Conservation (phyloP, 2,113 vertebrate genomes). For the Aleadryas rufinucha region DNA sequence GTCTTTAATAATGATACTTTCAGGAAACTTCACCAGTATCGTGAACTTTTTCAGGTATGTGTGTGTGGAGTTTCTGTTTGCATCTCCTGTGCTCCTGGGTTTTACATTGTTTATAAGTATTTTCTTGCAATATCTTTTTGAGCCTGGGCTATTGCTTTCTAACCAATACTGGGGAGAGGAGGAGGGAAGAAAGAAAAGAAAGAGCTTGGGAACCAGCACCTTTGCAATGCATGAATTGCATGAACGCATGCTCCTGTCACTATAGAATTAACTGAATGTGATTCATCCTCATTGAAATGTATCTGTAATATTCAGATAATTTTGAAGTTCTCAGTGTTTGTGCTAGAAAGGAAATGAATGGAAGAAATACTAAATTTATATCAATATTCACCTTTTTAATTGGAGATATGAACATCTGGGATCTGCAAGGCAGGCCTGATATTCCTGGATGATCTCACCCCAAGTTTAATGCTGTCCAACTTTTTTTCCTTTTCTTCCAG, state of each 20-base stretch:
- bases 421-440: neutral
- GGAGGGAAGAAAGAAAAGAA: neutral
- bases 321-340: neutral
- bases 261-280: neutral
- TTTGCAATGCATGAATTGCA: neutral
- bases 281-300: neutral
- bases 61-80: neutral
- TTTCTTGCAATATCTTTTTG: neutral
- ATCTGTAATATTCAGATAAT: neutral
- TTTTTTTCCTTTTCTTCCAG: conserved; percentile 59
- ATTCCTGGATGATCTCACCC: neutral
- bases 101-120: neutral
- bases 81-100: neutral
- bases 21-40: conserved; percentile 81
- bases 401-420: neutral
- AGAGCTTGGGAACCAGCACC: neutral
- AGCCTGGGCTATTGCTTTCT: neutral
- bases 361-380: neutral
- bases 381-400: neutral
- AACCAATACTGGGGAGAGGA: neutral
- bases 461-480: neutral
- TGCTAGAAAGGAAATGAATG: neutral
- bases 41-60: conserved; percentile 86
- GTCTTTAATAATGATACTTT: conserved; percentile 81
- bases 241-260: neutral